Evolutionary conservation across 1,140 invertebrate genomes (phyloP).

Genomic region (Sitobion miscanthi): DNA sequence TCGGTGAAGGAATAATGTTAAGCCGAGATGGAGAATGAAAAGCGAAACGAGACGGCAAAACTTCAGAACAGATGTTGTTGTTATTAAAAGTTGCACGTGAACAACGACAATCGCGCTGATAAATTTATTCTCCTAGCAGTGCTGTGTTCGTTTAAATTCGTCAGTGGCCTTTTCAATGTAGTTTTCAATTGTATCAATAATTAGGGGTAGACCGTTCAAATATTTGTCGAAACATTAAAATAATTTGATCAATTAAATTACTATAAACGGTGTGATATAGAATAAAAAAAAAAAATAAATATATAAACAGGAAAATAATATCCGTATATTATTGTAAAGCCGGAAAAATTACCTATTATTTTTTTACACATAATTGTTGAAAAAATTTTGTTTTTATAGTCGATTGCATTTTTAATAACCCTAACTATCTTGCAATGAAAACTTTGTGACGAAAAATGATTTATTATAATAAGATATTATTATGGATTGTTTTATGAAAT

Average conservation of each 20-base stretch:
- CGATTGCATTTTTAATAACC: neutral
- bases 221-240: neutral
- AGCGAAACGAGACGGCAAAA: slow-evolving; percentile 18
- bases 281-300: neutral
- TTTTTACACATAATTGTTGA: neutral
- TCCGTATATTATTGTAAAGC: neutral
- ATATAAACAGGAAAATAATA: neutral
- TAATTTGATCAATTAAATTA: neutral
- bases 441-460: neutral
- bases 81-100: slow-evolving; percentile 50
- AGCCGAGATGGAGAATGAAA: neutral
- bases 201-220: neutral
- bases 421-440: neutral
- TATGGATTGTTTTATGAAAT: slow-evolving; percentile 4
- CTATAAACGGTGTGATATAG: no score
- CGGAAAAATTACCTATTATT: neutral
- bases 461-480: neutral
- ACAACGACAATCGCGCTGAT: neutral
- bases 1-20: slow-evolving; percentile 14
- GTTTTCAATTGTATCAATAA: neutral
- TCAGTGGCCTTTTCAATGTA: neutral
- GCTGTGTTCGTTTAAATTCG: neutral
- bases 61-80: slow-evolving; percentile 40
- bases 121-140: neutral
- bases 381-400: neutral